phyloP scores from a whole-genome alignment of 1,140 invertebrate genomes.

The Zeugodacus cucurbitae region DNA sequence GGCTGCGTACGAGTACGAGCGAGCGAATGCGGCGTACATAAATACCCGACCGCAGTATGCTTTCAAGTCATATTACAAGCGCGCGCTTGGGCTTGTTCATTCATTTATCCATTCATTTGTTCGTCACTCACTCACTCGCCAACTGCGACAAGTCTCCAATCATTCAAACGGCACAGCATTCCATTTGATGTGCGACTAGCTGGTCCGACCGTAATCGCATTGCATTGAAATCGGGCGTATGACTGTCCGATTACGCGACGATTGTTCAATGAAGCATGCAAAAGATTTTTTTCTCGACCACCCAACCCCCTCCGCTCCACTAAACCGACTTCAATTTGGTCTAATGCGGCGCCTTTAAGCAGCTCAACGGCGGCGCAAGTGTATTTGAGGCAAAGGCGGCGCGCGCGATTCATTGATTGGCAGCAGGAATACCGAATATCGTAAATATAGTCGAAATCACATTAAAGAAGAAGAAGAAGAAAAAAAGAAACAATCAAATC shows the following conservation, averaged over 20 bases:
- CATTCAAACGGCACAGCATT: background rate
- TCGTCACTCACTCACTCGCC: background rate
- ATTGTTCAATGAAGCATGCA: constrained; percentile 32
- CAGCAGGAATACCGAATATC: background rate
- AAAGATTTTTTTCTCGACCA: background rate
- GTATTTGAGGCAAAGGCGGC: background rate
- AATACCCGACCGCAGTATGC: background rate
- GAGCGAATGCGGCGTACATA: background rate
- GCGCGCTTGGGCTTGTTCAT: background rate
- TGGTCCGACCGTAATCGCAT: background rate
- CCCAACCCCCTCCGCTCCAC: background rate
- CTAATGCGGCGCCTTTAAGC: background rate
- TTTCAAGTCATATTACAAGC: background rate
- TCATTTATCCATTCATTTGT: background rate
- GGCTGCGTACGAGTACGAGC: background rate
- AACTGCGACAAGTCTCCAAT: background rate
- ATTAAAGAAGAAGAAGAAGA: background rate
- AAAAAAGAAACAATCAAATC: background rate
- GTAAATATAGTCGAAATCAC: background rate
- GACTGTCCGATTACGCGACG: constrained; percentile 21
- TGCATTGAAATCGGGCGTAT: constrained; percentile 15
- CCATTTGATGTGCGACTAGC: background rate
- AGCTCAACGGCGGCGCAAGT: background rate
- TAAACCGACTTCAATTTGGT: background rate
- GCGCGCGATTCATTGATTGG: background rate